These are phyloP conservation scores for Centropus unirufus DNA, from an alignment of 2,113 vertebrate genomes.

Conservation along the genomic window DNA sequence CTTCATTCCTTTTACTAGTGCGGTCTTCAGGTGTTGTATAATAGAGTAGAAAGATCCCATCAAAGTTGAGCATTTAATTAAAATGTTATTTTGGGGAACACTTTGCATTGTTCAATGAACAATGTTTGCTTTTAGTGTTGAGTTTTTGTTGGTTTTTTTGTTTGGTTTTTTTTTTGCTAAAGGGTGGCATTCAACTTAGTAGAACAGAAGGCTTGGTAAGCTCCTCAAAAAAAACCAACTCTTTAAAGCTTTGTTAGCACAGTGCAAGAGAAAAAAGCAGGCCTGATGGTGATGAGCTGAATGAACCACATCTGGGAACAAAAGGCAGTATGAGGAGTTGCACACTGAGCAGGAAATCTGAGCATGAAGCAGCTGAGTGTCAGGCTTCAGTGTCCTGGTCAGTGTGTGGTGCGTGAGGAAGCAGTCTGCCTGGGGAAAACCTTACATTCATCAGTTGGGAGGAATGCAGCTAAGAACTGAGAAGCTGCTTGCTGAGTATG, in stretches of 20 bases:
- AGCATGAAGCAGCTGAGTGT: not conserved
- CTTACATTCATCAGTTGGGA: accelerated
- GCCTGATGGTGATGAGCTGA: not conserved
- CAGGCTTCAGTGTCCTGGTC: not conserved
- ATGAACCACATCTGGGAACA: too few relatives aligned
- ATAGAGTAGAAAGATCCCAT: not conserved
- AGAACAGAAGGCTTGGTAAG: not conserved
- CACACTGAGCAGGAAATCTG: not conserved
- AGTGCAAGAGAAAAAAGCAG: not conserved
- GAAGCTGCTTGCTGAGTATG: not conserved
- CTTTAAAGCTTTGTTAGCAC: not conserved
- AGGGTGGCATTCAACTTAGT: not conserved
- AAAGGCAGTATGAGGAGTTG: not conserved
- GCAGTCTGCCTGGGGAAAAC: not conserved
- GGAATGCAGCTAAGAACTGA: too few relatives aligned
- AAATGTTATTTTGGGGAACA: not conserved
- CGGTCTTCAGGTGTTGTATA: too few relatives aligned
- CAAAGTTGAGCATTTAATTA: not conserved
- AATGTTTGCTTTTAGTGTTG: not conserved
- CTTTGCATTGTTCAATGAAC: not conserved
- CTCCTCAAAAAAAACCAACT: not conserved
- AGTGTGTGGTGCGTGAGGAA: accelerated
- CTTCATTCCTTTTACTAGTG: not conserved
- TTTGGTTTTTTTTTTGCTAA: too few relatives aligned
- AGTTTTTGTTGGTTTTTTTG: too few relatives aligned